Base-by-base conservation (phyloP, 2,888 invertebrate species). In the Ametastegia equiseti region DNA sequence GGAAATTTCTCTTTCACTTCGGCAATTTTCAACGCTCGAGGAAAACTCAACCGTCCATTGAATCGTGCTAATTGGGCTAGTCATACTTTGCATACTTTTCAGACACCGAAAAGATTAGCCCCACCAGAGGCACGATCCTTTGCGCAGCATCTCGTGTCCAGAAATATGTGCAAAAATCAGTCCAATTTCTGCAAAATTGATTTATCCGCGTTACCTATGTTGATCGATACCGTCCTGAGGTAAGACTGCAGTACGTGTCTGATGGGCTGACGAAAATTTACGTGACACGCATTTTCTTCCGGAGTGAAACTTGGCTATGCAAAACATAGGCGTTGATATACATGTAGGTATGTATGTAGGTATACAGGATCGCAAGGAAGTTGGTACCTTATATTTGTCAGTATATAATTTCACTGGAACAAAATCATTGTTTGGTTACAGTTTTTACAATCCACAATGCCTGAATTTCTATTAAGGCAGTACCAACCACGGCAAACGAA, bases 1-100 rank as follows among this genome's bases (percentile, higher is more conserved):
- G 19, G 23, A 13, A 69, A 42, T 69, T 69, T 42, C 69, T 42
- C 69, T 69, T 69, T 69, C 27, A 39, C 69, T 39, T 42, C 9
- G 69, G 11, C 39, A 13, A 42, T 69, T 39, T n/a, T 69, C 13
- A 69, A n/a, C 23, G 42, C 69, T 42, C 23, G 42, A 42, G 19
- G 23, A 69, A 69, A 69, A 36, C 63, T 65, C 33, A 63, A 63
- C 27, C 63, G 63, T 63, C 63, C 63, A 33, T 30, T 63, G 30
- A 63, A 63, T 63, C 63, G 69, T 42, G 36, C 42, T 39, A 23
- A 42, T 69, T 42, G 42, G 19, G 69, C 23, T 69, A 9, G 23
- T 65, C 27, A 65, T 54, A 54, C 33, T 33, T 33, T 33, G 4
- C 30, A 60, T 11, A 11, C 23, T 60, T 11, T n/a, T 19, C n/a